Percentiles rank a stretch among this genome's conserved stretches.
Evolutionary conservation across 2,888 invertebrate species (phyloP).

Genomic region (Pyrrhosoma nymphula): DNA sequence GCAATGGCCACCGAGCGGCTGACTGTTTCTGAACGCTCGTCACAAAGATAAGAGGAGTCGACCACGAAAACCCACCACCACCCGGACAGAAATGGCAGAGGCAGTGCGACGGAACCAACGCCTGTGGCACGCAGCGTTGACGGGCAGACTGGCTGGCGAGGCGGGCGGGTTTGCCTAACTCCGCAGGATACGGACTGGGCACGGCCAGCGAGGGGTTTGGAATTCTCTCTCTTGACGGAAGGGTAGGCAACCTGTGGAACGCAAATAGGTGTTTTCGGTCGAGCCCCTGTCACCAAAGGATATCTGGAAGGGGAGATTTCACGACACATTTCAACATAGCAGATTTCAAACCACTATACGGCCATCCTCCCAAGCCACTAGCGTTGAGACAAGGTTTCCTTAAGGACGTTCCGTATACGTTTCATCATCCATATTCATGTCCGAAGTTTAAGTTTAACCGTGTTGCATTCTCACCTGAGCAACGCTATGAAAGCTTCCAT

Average conservation of each 20-base stretch:
- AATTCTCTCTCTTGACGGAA: background rate
- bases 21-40: background rate
- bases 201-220: background rate
- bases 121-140: slow-evolving; percentile 16
- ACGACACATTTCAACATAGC: background rate
- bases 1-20: background rate
- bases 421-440: too few species aligned
- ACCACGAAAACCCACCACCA: background rate
- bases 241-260: slow-evolving; percentile 34
- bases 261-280: background rate
- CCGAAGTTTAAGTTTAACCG: too few species aligned
- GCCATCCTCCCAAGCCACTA: too few species aligned
- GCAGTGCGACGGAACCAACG: background rate
- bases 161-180: background rate
- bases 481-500: too few species aligned
- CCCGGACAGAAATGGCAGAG: slow-evolving; percentile 23
- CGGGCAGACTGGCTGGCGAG: slow-evolving; percentile 20
- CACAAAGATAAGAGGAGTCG: background rate
- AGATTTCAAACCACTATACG: too few species aligned
- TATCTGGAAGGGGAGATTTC: background rate
- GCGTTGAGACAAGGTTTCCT: too few species aligned
- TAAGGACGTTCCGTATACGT: too few species aligned
- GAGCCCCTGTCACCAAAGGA: background rate
- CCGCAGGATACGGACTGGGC: slow-evolving; percentile 2
- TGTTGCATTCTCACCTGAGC: too few species aligned